Conservation (phyloP, 2,888 invertebrate species). For the Anodontia alba region DNA sequence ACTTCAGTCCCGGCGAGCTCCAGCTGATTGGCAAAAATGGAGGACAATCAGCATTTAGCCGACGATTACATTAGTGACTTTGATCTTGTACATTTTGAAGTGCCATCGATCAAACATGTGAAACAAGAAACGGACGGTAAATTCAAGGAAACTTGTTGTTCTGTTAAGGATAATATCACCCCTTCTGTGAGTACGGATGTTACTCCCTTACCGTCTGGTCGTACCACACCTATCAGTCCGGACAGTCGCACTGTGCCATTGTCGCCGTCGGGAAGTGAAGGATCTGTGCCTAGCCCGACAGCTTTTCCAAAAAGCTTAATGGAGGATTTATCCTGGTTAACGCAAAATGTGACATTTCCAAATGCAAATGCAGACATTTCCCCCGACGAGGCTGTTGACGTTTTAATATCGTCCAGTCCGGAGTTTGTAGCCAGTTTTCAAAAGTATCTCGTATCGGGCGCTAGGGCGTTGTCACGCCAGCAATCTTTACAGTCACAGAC, state of each 20-base stretch:
- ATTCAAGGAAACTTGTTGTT: conserved; percentile 65
- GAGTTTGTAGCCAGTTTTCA: conserved; percentile 72
- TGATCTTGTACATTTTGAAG: conserved; percentile 78
- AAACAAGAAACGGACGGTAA: conserved; percentile 65
- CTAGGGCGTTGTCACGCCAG: conserved; percentile 59
- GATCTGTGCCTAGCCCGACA: conserved; percentile 55
- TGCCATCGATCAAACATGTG: conserved; percentile 67
- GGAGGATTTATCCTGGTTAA: conserved; percentile 73
- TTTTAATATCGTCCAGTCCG: conserved; percentile 72
- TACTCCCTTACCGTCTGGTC: conserved; percentile 62
- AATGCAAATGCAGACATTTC: conserved; percentile 59
- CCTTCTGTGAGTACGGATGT: conserved; percentile 56
- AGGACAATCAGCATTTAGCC: conserved; percentile 74
- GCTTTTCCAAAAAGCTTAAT: conserved; percentile 65
- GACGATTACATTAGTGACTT: conserved; percentile 80
- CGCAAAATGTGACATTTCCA: conserved; percentile 67
- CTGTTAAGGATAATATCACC: conserved; percentile 38
- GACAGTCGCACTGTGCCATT: conserved; percentile 72
- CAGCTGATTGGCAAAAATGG: conserved; percentile 74
- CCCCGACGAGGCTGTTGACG: conserved; percentile 68
- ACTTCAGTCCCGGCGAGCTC: conserved; percentile 59
- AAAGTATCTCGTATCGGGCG: conserved; percentile 65
- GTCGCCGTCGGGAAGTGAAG: conserved; percentile 68
- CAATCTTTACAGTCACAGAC: conserved; percentile 52
- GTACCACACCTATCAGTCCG: conserved; percentile 65